Evolutionary conservation across 2,888 invertebrate genomes (phyloP).

Genomic region (Phasia obesa): DNA sequence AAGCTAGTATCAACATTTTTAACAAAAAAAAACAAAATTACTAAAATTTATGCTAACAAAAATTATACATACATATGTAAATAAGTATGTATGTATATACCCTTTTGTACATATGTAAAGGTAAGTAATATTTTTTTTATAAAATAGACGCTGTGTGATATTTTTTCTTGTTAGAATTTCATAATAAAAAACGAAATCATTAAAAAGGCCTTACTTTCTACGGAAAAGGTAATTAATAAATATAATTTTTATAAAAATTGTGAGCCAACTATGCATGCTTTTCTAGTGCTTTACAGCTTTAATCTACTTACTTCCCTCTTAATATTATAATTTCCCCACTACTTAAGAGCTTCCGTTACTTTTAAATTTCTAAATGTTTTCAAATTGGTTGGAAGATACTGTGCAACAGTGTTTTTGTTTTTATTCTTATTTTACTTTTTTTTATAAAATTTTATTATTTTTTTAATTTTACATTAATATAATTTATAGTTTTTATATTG

Average conservation of each 20-base stretch:
- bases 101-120: slow-evolving; percentile 49
- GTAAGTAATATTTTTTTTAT: slow-evolving; percentile 56
- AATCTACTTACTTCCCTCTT: slow-evolving; percentile 15
- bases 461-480: slow-evolving; percentile 13
- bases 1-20: slow-evolving; percentile 58
- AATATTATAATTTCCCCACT: slow-evolving; percentile 7
- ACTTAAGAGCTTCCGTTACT: slow-evolving; percentile 60
- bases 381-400: slow-evolving; percentile 20
- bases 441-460: slow-evolving; percentile 16
- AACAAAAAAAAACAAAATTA: not conserved
- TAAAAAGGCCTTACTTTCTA: slow-evolving; percentile 50
- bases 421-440: not conserved
- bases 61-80: not conserved
- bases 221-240: slow-evolving; percentile 20
- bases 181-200: not conserved
- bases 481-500: slow-evolving; percentile 11
- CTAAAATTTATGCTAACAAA: too few species aligned
- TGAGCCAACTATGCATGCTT: slow-evolving; percentile 69
- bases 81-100: slow-evolving; percentile 39
- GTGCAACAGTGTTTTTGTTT: slow-evolving; percentile 51
- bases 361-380: slow-evolving; percentile 23
- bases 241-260: not conserved
- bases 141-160: slow-evolving; percentile 59
- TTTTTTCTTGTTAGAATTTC: slow-evolving; percentile 31
- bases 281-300: slow-evolving; percentile 56